phyloP scores from a whole-genome alignment of 2,888 invertebrate genomes.

The Furcula furcula region DNA sequence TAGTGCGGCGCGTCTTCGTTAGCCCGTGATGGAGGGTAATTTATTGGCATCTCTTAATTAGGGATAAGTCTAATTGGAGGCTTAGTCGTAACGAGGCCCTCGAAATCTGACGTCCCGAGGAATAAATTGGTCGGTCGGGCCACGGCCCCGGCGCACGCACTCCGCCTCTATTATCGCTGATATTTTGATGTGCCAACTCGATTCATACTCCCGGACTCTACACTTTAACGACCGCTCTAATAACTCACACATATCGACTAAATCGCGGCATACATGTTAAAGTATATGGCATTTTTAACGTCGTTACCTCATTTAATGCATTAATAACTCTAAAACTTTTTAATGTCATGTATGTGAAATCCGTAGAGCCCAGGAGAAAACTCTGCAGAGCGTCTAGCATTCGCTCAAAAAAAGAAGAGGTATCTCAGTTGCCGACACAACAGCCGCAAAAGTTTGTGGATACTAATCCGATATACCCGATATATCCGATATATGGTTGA shows the following conservation, averaged over 20 bases:
- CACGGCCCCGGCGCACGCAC: conserved; percentile 57
- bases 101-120: conserved; percentile 80
- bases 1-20: conserved; percentile 81
- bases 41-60: conserved; percentile 84
- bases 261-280: conserved; percentile 37
- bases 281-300: conserved; percentile 40
- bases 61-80: conserved; percentile 84
- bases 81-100: conserved; percentile 83
- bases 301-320: conserved; percentile 23
- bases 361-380: no score
- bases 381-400: no score
- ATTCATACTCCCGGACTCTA: conserved; percentile 43
- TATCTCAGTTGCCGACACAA: no score
- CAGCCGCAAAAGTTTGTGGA: no score
- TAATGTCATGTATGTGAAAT: no score
- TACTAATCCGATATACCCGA: no score
- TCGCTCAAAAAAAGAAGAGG: no score
- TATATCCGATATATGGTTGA: no score
- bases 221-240: conserved; percentile 53
- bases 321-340: no score
- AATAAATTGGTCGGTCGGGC: conserved; percentile 75
- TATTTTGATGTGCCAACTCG: conserved; percentile 67
- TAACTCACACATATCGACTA: conserved; percentile 48
- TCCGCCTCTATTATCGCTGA: conserved; percentile 60
- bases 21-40: conserved; percentile 83